Evolutionary conservation across 2,888 invertebrate genomes (phyloP).

Genomic region (Azorinus chamasolen): DNA sequence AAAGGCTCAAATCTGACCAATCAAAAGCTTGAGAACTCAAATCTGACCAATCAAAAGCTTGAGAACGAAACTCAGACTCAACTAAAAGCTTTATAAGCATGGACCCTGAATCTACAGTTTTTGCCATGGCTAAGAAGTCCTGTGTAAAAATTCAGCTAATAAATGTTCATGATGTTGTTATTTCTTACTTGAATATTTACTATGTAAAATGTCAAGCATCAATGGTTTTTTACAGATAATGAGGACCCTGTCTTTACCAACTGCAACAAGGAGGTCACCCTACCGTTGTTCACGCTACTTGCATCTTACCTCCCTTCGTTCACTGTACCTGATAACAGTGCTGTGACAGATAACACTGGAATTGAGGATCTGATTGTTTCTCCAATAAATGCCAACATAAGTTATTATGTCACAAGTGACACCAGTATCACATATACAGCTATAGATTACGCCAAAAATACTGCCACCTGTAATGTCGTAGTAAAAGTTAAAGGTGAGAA

Average conservation of each 20-base stretch:
- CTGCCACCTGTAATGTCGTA: constrained; percentile 92
- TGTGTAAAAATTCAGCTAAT: no score
- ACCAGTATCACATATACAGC: constrained; percentile 95
- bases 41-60: no score
- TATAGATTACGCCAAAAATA: constrained; percentile 98
- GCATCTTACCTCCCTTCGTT: constrained; percentile 9
- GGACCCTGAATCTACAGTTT: no score
- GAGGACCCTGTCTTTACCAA: constrained; percentile 34
- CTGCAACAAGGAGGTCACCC: constrained; percentile 1
- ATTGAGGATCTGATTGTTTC: constrained; percentile 40
- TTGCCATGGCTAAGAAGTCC: no score
- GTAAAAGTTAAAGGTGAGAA: constrained; percentile 61
- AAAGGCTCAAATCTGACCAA: no score
- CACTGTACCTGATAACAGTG: no score
- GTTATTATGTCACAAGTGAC: constrained; percentile 22
- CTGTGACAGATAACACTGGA: constrained; percentile 66
- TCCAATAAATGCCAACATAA: constrained; percentile 63
- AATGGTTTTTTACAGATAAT: constrained; percentile 60
- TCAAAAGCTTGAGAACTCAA: no score
- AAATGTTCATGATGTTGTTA: no score
- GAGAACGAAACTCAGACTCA: no score
- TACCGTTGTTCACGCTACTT: constrained; percentile 16
- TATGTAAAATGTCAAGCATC: no score
- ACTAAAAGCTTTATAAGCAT: no score
- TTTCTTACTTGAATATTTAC: no score